Base-by-base conservation (phyloP, 2,113 vertebrate species). In the Gorilla gorilla region DNA sequence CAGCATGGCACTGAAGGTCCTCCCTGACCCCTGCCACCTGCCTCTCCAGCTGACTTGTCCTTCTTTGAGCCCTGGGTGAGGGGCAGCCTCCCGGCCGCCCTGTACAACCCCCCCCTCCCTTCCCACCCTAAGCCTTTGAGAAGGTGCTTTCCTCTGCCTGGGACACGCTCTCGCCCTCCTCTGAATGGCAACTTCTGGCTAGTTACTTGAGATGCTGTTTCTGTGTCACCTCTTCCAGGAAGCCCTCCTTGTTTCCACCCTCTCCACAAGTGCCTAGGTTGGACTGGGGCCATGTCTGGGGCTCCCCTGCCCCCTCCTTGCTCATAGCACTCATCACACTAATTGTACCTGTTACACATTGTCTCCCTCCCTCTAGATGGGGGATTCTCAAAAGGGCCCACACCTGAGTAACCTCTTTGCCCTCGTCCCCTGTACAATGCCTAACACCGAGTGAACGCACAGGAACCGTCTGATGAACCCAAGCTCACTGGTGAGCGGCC, bases 11-110 rank as follows among this genome's bases (percentile, higher is more conserved):
- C 13, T 27, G 8, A 2, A 16, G 55, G 45, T 43, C 45, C 72
- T 59, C 82, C 35, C 0, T 6, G 7, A 20, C 75, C 18, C 68
- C 9, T 1, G 0, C 10, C 5, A 32, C 70, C 20, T 16, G 27
- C 70, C 38, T 35, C 27, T 79, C 73, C 23, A 45, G 40, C 25
- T 27, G 7, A 43, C 23, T 14, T 0, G 12, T 64, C 61, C 61
- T 30, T 64, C 73, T 6, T 40, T 0, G 27, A 55, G 40, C 40
- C 38, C 73, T 25, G 11, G 40, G 73, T 7, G 73, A 75, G 30
- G 64, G 64, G 14, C 6, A 66, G 5, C 30, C 6, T 18, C 2
- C 6, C 17, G 32, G 35, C 32, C 8, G 20, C 70, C n/a, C 66
- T 10, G 35, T 16, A 38, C 57, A 27, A 18, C 30, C 70, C 43